These are phyloP conservation scores for Thelaira solivaga DNA, from an alignment of 2,888 invertebrate genomes.

Conservation along the genomic window DNA sequence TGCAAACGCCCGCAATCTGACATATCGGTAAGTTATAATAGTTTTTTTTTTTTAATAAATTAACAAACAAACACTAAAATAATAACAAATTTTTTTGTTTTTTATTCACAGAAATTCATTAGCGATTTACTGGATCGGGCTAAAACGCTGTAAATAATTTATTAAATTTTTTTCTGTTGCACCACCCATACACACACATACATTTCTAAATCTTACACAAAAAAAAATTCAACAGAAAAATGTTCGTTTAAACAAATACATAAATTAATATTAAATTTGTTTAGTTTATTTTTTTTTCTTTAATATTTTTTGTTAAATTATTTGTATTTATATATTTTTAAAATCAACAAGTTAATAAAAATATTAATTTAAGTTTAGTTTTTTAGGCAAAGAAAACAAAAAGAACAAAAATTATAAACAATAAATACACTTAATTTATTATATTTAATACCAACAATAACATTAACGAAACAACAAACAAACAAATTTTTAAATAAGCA, in stretches of 20 bases:
- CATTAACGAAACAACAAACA: not conserved
- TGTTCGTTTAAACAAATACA: constrained; percentile 37
- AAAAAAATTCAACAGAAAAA: constrained; percentile 39
- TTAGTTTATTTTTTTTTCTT: constrained; percentile 63
- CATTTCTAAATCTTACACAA: too few relatives aligned
- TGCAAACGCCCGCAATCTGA: constrained; percentile 92
- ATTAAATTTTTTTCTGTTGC: not conserved
- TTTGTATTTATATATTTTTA: constrained; percentile 56
- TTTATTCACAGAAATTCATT: constrained; percentile 91
- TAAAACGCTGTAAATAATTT: constrained; percentile 82
- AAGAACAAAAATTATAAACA: too few relatives aligned
- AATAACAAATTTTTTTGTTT: constrained; percentile 66
- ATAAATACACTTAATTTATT: not conserved
- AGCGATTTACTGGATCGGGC: constrained; percentile 92
- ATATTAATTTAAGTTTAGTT: constrained; percentile 62
- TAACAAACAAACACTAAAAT: not conserved
- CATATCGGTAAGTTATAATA: constrained; percentile 88
- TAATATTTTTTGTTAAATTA: constrained; percentile 71
- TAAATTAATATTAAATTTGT: constrained; percentile 55
- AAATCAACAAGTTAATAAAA: constrained; percentile 15
- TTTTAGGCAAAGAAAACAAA: constrained; percentile 40
- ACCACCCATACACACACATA: constrained; percentile 1
- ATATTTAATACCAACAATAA: not conserved
- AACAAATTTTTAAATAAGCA: not conserved
- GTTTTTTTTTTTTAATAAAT: not conserved